phyloP scores from a whole-genome alignment of 1,140 invertebrate species.

The Bombus confusus region DNA sequence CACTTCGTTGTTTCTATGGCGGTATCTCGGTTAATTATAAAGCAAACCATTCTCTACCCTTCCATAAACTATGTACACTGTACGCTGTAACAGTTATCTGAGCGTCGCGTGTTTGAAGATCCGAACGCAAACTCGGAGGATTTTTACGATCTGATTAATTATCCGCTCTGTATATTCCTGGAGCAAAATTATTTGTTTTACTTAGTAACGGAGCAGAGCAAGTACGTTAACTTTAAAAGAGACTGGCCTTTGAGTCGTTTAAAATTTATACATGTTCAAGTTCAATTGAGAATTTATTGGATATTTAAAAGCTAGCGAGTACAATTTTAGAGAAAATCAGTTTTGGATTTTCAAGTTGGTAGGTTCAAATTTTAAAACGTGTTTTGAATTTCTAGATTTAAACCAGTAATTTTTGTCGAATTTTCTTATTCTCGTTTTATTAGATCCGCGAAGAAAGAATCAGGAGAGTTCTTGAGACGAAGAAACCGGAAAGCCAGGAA shows the following conservation, averaged over 20 bases:
- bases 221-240: neutral
- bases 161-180: neutral
- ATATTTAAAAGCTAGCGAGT: neutral
- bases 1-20: conserved; percentile 20
- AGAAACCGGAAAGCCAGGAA: too few species aligned
- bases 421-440: neutral
- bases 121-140: conserved; percentile 2
- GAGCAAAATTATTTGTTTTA: neutral
- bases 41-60: neutral
- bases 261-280: neutral
- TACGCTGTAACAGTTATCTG: conserved; percentile 12
- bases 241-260: too few species aligned
- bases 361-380: too few species aligned
- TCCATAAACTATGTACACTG: neutral
- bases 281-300: neutral
- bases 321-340: neutral
- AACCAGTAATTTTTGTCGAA: too few species aligned
- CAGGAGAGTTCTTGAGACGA: neutral
- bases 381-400: too few species aligned
- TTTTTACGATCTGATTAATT: conserved; percentile 2
- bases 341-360: neutral
- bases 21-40: conserved; percentile 40
- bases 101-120: conserved; percentile 10
- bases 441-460: neutral
- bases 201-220: neutral